These are phyloP conservation scores for Blastobasis lacticolella DNA, from an alignment of 2,888 invertebrate species.

Conservation along the genomic window DNA sequence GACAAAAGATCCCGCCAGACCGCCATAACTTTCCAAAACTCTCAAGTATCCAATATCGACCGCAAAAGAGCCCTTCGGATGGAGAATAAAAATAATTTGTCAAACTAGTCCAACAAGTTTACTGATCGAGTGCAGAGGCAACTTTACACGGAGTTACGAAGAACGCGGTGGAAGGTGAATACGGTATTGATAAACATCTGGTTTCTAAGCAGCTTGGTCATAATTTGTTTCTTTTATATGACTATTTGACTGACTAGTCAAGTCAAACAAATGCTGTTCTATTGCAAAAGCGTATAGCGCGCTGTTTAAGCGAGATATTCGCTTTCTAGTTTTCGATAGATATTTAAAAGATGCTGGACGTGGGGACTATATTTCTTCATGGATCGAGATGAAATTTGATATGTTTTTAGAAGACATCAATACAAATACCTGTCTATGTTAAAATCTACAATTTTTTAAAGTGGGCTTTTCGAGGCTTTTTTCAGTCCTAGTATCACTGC, in stretches of 20 bases:
- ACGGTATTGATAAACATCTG: no score
- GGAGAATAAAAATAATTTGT: slow-evolving; percentile 55
- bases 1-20: neutral
- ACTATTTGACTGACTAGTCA: no score
- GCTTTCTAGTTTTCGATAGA: no score
- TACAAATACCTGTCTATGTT: no score
- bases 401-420: no score
- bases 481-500: no score
- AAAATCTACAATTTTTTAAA: no score
- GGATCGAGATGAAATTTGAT: no score
- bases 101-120: slow-evolving; percentile 46
- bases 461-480: no score
- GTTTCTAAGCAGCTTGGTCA: neutral
- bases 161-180: neutral
- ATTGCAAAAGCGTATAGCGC: neutral
- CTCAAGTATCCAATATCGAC: slow-evolving; percentile 36
- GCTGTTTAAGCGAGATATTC: neutral
- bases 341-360: no score
- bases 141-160: slow-evolving; percentile 6
- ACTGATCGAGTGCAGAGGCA: slow-evolving; percentile 20
- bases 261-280: neutral
- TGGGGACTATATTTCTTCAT: no score
- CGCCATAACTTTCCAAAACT: slow-evolving; percentile 18
- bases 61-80: slow-evolving; percentile 35
- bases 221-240: neutral